phyloP scores from a whole-genome alignment of 2,113 vertebrate species.

The Sinocyclocheilus maitianheensis region DNA sequence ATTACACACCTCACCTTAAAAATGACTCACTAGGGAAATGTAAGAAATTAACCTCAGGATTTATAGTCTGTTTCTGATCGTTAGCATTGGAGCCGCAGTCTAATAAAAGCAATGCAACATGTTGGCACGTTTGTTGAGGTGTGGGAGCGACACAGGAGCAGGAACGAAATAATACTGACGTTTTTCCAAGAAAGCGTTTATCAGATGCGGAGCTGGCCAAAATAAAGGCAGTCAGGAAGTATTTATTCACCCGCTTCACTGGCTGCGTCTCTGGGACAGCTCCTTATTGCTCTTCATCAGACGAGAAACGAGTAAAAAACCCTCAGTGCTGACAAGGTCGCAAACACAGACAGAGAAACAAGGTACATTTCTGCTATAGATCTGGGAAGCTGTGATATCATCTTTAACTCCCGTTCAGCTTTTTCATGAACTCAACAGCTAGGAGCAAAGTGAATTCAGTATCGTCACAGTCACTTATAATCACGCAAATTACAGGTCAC shows the following conservation, averaged over 20 bases:
- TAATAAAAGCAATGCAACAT: conserved; percentile 8
- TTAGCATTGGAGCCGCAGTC: neutral
- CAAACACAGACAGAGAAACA: neutral
- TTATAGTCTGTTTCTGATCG: neutral
- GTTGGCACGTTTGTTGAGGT: neutral
- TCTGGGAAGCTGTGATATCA: neutral
- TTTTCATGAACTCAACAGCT: neutral
- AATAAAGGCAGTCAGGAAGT: neutral
- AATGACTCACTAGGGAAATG: neutral
- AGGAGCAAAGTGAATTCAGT: neutral
- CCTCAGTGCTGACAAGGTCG: neutral
- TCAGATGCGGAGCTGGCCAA: neutral
- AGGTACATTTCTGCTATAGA: neutral
- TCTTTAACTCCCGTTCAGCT: neutral
- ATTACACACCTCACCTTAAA: neutral
- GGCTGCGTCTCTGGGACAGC: too few species aligned
- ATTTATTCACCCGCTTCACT: neutral
- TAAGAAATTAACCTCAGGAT: neutral
- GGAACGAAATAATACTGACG: neutral
- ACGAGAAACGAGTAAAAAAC: neutral
- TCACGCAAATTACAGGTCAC: too few species aligned
- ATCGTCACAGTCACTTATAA: neutral
- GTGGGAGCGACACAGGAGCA: neutral
- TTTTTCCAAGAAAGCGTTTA: neutral
- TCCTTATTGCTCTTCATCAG: conserved; percentile 10